These are phyloP conservation scores for Pygathrix nemaeus DNA, from an alignment of 2,113 vertebrate genomes.

Conservation along the genomic window DNA sequence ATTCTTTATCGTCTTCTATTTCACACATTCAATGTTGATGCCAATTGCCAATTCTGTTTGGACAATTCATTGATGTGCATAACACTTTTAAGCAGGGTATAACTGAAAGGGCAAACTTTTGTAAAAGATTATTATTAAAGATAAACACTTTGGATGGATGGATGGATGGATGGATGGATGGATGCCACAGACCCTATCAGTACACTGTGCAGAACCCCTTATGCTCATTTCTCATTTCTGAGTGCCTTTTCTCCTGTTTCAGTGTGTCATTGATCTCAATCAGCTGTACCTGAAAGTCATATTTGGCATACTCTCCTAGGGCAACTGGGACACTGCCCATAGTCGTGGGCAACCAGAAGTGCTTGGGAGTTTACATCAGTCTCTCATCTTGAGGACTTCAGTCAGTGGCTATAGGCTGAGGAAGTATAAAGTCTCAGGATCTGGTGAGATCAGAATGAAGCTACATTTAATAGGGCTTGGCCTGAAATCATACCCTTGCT, in stretches of 20 bases:
- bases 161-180: background rate
- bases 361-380: background rate
- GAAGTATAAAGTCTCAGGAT: background rate
- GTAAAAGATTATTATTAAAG: background rate
- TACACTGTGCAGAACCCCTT: background rate
- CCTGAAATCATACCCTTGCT: background rate
- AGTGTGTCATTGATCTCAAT: background rate
- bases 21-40: background rate
- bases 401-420: background rate
- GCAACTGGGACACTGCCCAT: too few species aligned
- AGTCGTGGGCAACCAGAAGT: background rate
- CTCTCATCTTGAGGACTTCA: background rate
- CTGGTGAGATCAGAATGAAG: background rate
- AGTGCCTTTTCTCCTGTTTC: background rate
- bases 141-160: background rate
- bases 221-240: background rate
- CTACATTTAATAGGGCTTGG: background rate
- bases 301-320: background rate
- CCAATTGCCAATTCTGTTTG: background rate
- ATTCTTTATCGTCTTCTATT: background rate
- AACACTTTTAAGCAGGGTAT: background rate
- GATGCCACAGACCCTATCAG: background rate
- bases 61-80: background rate
- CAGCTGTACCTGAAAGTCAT: background rate
- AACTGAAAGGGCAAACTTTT: background rate